Percentiles rank a stretch among this genome's conserved stretches.
Conservation (phyloP, 1,140 invertebrate genomes). For the Zaprionus camerounensis region DNA sequence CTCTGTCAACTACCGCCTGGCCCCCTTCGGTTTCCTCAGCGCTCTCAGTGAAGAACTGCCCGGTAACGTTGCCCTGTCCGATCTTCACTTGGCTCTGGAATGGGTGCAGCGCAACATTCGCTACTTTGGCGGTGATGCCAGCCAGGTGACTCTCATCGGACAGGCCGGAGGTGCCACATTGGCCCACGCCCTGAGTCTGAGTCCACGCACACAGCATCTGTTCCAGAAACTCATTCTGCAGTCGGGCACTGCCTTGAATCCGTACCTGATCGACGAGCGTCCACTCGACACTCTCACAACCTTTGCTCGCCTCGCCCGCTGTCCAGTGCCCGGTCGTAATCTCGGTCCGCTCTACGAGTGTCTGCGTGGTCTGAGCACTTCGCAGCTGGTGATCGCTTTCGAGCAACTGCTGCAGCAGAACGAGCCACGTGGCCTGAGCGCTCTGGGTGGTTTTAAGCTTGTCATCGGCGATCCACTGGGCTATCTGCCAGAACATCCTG, state of each 20-base stretch:
- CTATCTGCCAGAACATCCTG: conserved; percentile 63
- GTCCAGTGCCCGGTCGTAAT: conserved; percentile 41
- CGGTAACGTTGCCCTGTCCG: conserved; percentile 89
- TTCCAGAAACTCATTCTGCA: conserved; percentile 78
- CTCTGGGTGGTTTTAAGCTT: conserved; percentile 73
- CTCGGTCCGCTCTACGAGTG: conserved; percentile 55
- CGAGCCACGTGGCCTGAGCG: conserved; percentile 56
- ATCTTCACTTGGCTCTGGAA: conserved; percentile 87
- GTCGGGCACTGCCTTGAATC: conserved; percentile 80
- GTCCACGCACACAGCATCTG: conserved; percentile 57
- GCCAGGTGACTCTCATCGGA: conserved; percentile 86
- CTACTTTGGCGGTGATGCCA: conserved; percentile 88
- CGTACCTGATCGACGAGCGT: conserved; percentile 70
- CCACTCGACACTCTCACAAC: conserved; percentile 59
- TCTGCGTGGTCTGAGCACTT: conserved; percentile 57
- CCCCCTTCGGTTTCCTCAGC: conserved; percentile 86
- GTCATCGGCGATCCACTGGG: conserved; percentile 73
- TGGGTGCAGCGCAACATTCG: conserved; percentile 88
- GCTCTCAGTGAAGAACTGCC: conserved; percentile 86
- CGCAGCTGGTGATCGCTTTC: conserved; percentile 60
- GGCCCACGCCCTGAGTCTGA: conserved; percentile 85
- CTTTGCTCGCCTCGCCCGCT: conserved; percentile 66
- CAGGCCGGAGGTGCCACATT: conserved; percentile 86
- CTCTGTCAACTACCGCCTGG: conserved; percentile 91
- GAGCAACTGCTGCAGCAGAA: conserved; percentile 63